These are phyloP conservation scores for Cheilosia variabilis DNA, from an alignment of 2,888 invertebrate genomes.

Conservation along the genomic window DNA sequence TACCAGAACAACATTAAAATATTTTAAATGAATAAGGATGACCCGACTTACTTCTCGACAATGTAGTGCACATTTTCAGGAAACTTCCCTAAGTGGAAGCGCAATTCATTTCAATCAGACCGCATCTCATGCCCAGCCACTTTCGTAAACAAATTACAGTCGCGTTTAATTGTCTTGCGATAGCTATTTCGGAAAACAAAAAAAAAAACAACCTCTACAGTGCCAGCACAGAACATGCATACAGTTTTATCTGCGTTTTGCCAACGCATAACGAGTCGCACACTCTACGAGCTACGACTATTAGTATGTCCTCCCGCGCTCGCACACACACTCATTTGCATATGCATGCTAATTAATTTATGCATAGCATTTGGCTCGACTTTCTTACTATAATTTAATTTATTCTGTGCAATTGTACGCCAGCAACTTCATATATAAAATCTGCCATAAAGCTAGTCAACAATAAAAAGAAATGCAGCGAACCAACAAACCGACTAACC, in stretches of 20 bases:
- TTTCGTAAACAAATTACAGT: constrained; percentile 52
- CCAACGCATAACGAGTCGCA: constrained; percentile 66
- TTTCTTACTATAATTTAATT: constrained; percentile 75
- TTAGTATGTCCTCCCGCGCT: constrained; percentile 9
- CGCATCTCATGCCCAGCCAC: background rate
- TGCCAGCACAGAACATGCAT: background rate
- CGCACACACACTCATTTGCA: constrained; percentile 68
- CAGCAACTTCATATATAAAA: constrained; percentile 68
- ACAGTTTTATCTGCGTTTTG: constrained; percentile 66
- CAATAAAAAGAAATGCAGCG: constrained; percentile 31
- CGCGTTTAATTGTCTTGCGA: constrained; percentile 64
- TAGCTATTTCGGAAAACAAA: constrained; percentile 31
- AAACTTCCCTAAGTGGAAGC: constrained; percentile 16
- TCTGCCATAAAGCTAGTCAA: constrained; percentile 70
- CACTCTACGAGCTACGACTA: constrained; percentile 14
- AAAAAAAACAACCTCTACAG: background rate
- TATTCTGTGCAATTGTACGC: constrained; percentile 68
- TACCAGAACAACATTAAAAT: background rate
- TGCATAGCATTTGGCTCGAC: constrained; percentile 75
- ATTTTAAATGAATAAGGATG: background rate
- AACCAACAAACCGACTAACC: constrained; percentile 47
- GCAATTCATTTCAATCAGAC: constrained; percentile 52
- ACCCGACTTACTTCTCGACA: background rate
- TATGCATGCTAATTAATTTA: constrained; percentile 76
- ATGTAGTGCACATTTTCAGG: constrained; percentile 15